Percentiles rank a stretch among this genome's conserved stretches.
phyloP scores from a whole-genome alignment of 2,888 invertebrate genomes.

The Leptopterna dolabrata region DNA sequence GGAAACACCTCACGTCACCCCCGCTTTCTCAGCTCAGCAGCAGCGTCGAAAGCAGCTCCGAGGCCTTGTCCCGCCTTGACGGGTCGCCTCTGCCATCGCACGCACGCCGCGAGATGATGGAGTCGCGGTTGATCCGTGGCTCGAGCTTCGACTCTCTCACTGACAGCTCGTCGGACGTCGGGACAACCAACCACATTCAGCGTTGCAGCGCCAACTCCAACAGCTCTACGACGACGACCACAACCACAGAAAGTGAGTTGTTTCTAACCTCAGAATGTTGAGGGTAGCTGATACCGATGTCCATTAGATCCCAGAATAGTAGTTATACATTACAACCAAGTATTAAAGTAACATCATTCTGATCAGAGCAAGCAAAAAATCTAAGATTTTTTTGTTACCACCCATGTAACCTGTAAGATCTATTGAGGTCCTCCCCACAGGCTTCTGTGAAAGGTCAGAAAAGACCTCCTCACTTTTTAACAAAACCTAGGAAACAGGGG shows the following conservation, averaged over 20 bases:
- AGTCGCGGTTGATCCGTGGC: background rate
- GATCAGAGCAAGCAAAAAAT: too few relatives aligned
- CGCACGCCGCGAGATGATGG: background rate
- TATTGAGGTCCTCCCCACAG: too few relatives aligned
- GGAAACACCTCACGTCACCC: conserved; percentile 56
- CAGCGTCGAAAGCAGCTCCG: conserved; percentile 39
- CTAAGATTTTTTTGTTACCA: too few relatives aligned
- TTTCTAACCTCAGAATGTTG: too few relatives aligned
- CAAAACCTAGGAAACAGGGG: too few relatives aligned
- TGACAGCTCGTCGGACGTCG: conserved; percentile 28
- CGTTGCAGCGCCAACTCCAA: background rate
- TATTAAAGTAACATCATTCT: too few relatives aligned
- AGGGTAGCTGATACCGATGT: too few relatives aligned
- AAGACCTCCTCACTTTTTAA: too few relatives aligned
- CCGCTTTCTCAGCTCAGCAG: conserved; percentile 30
- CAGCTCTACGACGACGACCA: background rate
- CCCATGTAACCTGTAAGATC: too few relatives aligned
- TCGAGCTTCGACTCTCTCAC: conserved; percentile 48
- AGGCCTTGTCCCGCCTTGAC: background rate
- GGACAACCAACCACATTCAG: background rate
- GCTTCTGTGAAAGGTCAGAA: too few relatives aligned
- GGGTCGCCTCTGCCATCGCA: conserved; percentile 9
- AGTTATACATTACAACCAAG: too few relatives aligned
- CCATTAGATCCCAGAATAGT: too few relatives aligned
- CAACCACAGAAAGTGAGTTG: background rate